Base-by-base conservation (phyloP, 2,797 vertebrate genomes). In the Remorina albescens region DNA sequence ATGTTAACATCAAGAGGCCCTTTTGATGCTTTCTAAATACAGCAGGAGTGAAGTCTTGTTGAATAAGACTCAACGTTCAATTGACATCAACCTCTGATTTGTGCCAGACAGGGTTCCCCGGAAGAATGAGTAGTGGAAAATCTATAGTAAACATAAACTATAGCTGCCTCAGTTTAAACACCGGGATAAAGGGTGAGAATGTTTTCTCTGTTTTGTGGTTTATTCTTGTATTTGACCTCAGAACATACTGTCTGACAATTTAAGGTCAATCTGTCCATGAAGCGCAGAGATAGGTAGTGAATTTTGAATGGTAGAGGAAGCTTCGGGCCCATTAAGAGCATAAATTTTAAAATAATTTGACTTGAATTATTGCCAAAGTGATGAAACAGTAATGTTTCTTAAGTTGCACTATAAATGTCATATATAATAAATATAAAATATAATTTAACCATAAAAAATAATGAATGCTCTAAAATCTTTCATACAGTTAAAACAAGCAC, bases 1-100 rank as follows among this genome's bases (percentile, higher is more conserved):
- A 83, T 62, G 67, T 83, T 80, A 64, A 76, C 59, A 84, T 86
- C 36, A 19, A 82, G 57, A 75, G 77, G 44, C 66, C 71, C 65
- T 81, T 80, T 75, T 76, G 74, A 77, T 83, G 71, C 73, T 80
- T 44, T 60, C 79, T 86, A 84, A 91, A 83, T 68, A 37, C 30
- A 69, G 54, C 80, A 68, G 58, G 67, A 71, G 68, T 65, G 59
- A 80, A 54, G 59, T 74, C 81, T 74, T 25, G 26, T 64, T 67
- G 53, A 81, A 83, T 58, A 58, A 60, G 25, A 80, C 57, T 71
- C 34, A 61, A 71, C 23, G 18, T 61, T 58, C 23, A 62, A 75
- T 57, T 69, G 67, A 74, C 79, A 76, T 78, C 55, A 74, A 70
- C 53, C 72, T 87, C 72, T 28, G 36, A 86, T 85, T 82, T 53